These are phyloP conservation scores for Orestias chungarensis DNA, from an alignment of 2,797 vertebrate species.

Conservation along the genomic window DNA sequence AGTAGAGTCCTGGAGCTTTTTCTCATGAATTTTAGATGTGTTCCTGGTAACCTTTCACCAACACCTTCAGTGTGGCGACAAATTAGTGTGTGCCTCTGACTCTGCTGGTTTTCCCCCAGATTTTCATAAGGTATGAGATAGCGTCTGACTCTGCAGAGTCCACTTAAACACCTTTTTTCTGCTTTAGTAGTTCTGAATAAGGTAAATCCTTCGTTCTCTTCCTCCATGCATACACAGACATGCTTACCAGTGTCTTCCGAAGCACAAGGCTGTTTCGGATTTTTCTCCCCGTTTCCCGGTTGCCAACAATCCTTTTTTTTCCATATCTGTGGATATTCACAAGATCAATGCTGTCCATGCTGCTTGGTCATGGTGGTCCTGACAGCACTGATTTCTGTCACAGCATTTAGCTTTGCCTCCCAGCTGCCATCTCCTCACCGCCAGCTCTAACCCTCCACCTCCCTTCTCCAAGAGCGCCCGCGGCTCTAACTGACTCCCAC, in stretches of 20 bases:
- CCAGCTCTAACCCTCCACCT: constrained; percentile 29
- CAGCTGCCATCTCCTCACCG: constrained; percentile 64
- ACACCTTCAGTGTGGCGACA: constrained; percentile 28
- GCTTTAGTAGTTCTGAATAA: constrained; percentile 37
- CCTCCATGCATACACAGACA: constrained; percentile 6
- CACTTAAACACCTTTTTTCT: constrained; percentile 15
- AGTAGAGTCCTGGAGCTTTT: constrained; percentile 29
- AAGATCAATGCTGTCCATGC: constrained; percentile 71
- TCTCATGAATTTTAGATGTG: constrained; percentile 49
- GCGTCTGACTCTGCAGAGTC: constrained; percentile 19
- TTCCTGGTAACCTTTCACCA: constrained; percentile 42
- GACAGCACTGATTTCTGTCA: constrained; percentile 81
- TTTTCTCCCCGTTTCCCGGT: constrained; percentile 34
- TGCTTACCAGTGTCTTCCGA: constrained; percentile 23
- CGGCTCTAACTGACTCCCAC: constrained; percentile 68
- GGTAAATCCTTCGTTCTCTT: constrained; percentile 4
- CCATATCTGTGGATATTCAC: constrained; percentile 58
- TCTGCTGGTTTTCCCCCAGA: constrained; percentile 20
- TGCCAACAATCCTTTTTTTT: constrained; percentile 43
- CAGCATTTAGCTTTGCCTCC: constrained; percentile 77
- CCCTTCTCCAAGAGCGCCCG: constrained; percentile 49
- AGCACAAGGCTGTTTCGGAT: constrained; percentile 31
- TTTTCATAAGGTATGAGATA: background rate
- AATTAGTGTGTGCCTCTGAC: constrained; percentile 20
- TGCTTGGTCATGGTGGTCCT: constrained; percentile 79